Evolutionary conservation across 2,888 invertebrate genomes (phyloP), one percentile per base, ranked within the genome.

Genomic region (Oscheius myriophilus): DNA sequence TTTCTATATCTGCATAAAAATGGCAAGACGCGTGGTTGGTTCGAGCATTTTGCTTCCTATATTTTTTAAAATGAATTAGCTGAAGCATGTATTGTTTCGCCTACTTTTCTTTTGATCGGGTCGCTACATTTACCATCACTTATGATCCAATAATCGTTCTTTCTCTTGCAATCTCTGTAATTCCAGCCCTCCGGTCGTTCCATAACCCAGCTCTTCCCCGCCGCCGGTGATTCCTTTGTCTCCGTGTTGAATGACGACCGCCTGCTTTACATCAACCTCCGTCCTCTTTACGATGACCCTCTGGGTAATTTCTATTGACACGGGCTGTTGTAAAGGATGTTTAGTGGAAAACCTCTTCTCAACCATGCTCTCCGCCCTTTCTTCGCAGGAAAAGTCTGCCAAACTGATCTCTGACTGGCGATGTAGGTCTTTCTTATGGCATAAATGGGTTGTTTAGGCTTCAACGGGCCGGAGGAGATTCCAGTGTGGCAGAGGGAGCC

Each of bases 281-380:
- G 61, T n/a, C 61, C 61, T 6, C 25, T 61, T 46, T 61, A 61
- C 41, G 61, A 49, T 2, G 49, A 61, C 33, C 25, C 25, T 11
- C 18, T 61, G 18, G 61, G 61, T 61, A 16, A 3, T 26, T 16
- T 41, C 21, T 23, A 49, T 4, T 49, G 23, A 18, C 16, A 25
- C 2, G 12, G 3, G n/a, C 18, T 49, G 25, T 49, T 6, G 11
- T 3, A 3, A 18, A 4, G 9, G 3, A n/a, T 21, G 33, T 61
- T 39, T 18, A 66, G 66, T 66, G 16, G 42, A 66, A 46, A 18
- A 57, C n/a, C 49, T 67, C 16, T 59, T 67, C n/a, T 46, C 25
- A 9, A 49, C 41, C 0, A 49, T 46, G 26, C 23, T 49, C n/a
- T 33, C 49, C 1, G 39, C 49, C 12, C 39, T 57, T 18, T 18